Percentiles rank a stretch among this genome's conserved stretches.
These are phyloP conservation scores for Heloderma charlesbogerti DNA, from an alignment of 2,113 vertebrate species.

Conservation along the genomic window DNA sequence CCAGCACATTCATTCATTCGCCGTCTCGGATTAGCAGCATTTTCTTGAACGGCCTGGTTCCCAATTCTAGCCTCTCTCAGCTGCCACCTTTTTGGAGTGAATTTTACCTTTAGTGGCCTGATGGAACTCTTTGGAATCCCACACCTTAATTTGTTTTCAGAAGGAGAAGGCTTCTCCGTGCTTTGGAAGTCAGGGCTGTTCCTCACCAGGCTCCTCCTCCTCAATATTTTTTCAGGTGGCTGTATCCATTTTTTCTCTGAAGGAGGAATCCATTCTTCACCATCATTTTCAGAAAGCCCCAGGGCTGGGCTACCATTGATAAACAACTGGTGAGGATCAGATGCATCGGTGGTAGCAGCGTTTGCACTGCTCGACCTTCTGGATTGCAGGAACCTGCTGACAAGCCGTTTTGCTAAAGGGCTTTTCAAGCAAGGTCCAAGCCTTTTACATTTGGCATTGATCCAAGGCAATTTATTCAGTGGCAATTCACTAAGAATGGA, in stretches of 20 bases:
- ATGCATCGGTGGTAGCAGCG: background rate
- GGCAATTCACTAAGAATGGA: constrained; percentile 30
- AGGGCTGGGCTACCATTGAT: background rate
- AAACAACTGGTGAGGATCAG: constrained; percentile 11
- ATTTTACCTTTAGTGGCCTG: constrained; percentile 5
- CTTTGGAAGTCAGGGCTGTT: background rate
- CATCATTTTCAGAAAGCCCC: constrained; percentile 19
- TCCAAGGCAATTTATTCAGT: constrained; percentile 54
- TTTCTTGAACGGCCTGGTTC: constrained; percentile 28
- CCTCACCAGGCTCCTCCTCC: background rate
- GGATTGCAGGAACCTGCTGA: constrained; percentile 33
- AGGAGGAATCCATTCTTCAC: constrained; percentile 60
- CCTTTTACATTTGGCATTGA: constrained; percentile 58
- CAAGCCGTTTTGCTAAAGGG: constrained; percentile 51
- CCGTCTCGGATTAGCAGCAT: constrained; percentile 5
- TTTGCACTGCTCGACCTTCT: constrained; percentile 21
- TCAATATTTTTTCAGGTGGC: background rate
- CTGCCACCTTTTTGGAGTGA: constrained; percentile 11
- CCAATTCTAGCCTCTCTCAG: background rate
- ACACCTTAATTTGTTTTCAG: constrained; percentile 46
- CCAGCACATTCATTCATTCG: background rate
- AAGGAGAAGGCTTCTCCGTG: background rate
- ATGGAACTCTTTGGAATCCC: background rate
- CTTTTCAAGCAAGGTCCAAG: constrained; percentile 56
- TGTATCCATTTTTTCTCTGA: constrained; percentile 59